Evolutionary conservation across 2,797 vertebrate species (phyloP).

Genomic region (Neosilurus hyrtlii): DNA sequence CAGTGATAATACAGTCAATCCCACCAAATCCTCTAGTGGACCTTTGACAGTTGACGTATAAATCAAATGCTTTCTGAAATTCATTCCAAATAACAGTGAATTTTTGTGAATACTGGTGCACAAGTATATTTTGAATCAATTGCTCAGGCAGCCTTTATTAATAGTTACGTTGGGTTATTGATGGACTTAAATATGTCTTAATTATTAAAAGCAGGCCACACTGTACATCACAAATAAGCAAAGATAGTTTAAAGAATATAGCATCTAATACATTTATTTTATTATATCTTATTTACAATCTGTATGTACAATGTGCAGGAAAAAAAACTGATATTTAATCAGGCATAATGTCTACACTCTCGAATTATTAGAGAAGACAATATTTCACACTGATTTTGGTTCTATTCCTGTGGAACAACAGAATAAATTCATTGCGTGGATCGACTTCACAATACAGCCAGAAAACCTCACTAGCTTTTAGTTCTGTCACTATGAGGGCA

Average conservation of each 20-base stretch:
- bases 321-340: neutral
- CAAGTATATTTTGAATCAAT: neutral
- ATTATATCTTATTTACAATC: conserved; percentile 65
- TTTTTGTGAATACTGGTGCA: neutral
- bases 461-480: neutral
- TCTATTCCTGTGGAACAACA: neutral
- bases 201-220: neutral
- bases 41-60: too few relatives aligned
- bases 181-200: neutral
- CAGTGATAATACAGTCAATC: too few relatives aligned
- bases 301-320: conserved; percentile 52
- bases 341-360: neutral
- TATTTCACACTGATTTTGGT: neutral
- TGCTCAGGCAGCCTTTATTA: neutral
- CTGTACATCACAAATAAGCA: neutral
- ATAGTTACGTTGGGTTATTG: neutral
- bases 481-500: neutral
- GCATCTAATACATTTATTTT: conserved; percentile 1
- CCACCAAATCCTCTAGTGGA: too few relatives aligned
- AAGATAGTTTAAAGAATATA: neutral
- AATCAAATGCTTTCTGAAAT: too few relatives aligned
- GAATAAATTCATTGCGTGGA: neutral
- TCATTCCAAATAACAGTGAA: too few relatives aligned
- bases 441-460: conserved; percentile 12
- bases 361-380: neutral